Percentiles rank a stretch among this genome's conserved stretches.
These are phyloP conservation scores for Silurus glanis DNA, from an alignment of 2,113 vertebrate species.

Conservation along the genomic window DNA sequence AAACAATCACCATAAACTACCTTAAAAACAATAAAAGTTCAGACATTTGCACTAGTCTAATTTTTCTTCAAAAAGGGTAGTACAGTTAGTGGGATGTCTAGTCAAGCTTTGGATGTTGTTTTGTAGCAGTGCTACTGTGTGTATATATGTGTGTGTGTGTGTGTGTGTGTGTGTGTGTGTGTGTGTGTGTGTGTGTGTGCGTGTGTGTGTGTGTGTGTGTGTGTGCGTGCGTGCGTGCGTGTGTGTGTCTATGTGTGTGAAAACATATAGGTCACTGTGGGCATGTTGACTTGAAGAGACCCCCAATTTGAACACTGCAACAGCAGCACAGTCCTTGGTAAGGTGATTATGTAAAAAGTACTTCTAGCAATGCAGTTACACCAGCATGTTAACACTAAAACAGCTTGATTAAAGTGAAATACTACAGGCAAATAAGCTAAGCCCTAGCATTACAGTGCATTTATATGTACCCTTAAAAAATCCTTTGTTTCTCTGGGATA, in stretches of 20 bases:
- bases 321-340: neutral
- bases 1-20: neutral
- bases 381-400: neutral
- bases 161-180: neutral
- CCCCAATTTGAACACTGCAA: constrained; percentile 9
- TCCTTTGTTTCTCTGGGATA: neutral
- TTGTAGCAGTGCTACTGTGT: neutral
- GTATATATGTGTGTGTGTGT: neutral
- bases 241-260: neutral
- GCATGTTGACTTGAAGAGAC: constrained; percentile 13
- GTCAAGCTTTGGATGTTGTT: neutral
- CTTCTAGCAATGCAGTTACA: neutral
- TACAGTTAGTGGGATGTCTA: neutral
- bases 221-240: neutral
- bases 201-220: neutral
- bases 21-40: constrained; percentile 4
- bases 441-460: neutral
- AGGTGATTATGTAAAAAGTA: neutral
- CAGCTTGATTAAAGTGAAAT: neutral
- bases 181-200: neutral
- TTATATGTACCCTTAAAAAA: neutral
- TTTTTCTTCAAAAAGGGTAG: neutral
- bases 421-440: neutral
- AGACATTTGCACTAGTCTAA: neutral
- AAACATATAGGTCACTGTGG: neutral